These are phyloP conservation scores for Forbesichthys papilliferus DNA, from an alignment of 2,113 vertebrate species.

Conservation along the genomic window DNA sequence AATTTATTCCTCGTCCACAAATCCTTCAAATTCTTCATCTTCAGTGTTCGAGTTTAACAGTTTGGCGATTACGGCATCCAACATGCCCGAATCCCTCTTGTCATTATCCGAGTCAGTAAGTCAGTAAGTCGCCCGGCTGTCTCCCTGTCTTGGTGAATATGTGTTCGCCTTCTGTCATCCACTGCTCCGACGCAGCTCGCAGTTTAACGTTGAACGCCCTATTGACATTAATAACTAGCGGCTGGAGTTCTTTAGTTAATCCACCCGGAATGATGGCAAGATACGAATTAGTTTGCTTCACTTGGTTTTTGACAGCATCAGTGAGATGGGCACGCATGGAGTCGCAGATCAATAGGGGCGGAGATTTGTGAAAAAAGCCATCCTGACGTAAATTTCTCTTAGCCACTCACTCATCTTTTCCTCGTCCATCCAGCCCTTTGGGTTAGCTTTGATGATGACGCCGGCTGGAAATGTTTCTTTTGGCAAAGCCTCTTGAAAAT, in stretches of 20 bases:
- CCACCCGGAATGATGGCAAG: constrained; percentile 2
- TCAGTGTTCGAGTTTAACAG: no score
- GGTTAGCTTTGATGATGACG: constrained; percentile 7
- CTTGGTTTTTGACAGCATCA: constrained; percentile 9
- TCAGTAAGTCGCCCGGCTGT: neutral
- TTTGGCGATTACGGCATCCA: no score
- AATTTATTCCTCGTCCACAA: no score
- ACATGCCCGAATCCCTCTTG: no score
- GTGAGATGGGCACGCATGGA: constrained; percentile 12
- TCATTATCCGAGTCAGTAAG: no score
- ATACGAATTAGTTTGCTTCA: constrained; percentile 1
- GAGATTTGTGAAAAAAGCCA: neutral
- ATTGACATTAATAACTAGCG: neutral
- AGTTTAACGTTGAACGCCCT: neutral
- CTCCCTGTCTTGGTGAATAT: neutral
- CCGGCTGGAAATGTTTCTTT: neutral
- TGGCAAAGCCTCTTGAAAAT: constrained; percentile 3
- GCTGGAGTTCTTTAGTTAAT: neutral
- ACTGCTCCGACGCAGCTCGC: neutral
- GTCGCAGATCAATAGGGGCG: neutral
- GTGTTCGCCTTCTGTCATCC: constrained; percentile 11
- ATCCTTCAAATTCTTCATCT: no score
- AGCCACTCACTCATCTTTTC: constrained; percentile 15
- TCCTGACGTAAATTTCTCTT: constrained; percentile 2
- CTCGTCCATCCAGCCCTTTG: constrained; percentile 9